Percentiles rank a stretch among this genome's conserved stretches.
Conservation (phyloP, 2,113 vertebrate species). For the Carassius auratus region DNA sequence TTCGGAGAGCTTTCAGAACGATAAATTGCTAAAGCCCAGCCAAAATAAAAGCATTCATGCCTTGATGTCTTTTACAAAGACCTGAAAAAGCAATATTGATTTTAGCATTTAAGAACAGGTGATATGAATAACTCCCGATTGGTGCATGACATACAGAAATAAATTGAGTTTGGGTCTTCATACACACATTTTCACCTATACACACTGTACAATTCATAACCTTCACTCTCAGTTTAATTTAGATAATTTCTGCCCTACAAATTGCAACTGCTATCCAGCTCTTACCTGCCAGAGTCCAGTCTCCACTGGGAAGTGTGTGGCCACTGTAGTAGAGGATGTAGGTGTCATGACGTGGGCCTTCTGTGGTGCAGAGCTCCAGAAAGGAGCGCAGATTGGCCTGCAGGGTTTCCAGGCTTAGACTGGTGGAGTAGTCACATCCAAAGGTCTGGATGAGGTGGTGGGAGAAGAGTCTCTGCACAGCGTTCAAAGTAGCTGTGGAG, state of each 20-base stretch:
- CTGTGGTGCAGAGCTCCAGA: constrained; percentile 89
- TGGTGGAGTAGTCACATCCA: constrained; percentile 96
- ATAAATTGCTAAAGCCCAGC: constrained; percentile 20
- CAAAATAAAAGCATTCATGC: constrained; percentile 32
- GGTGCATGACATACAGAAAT: neutral
- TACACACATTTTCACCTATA: neutral
- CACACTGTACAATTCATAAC: neutral
- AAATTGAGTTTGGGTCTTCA: neutral
- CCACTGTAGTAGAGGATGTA: constrained; percentile 97
- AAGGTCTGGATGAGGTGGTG: constrained; percentile 96
- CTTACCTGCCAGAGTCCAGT: constrained; percentile 94
- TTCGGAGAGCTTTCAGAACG: constrained; percentile 35
- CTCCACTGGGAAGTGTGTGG: constrained; percentile 86
- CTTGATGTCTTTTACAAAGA: constrained; percentile 4
- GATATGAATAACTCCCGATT: constrained; percentile 5
- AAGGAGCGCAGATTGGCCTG: constrained; percentile 89
- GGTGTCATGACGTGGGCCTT: constrained; percentile 94
- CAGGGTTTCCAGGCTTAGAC: constrained; percentile 85
- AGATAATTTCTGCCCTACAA: neutral
- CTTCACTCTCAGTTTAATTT: neutral
- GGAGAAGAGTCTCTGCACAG: constrained; percentile 93
- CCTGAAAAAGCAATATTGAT: neutral
- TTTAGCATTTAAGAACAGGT: neutral
- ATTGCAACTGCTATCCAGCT: neutral
- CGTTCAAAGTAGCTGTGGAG: constrained; percentile 90